Conservation (phyloP, 2,888 invertebrate species). For the Chrysina gloriosa region DNA sequence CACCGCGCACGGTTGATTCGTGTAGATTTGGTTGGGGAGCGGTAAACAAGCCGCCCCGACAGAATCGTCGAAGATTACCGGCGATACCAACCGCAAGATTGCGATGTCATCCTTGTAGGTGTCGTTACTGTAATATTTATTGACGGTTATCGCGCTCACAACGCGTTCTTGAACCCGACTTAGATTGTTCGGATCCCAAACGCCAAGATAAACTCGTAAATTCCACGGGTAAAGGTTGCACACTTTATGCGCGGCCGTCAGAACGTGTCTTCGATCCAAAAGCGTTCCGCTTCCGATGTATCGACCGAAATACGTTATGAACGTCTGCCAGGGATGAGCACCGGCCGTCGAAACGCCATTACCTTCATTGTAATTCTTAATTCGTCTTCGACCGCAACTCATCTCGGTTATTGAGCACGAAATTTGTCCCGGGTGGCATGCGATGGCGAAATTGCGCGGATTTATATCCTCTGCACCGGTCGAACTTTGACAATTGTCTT, state of each 20-base stretch:
- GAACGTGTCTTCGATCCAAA: neutral
- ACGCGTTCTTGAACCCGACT: neutral
- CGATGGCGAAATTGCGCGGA: neutral
- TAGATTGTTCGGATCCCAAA: neutral
- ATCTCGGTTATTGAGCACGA: neutral
- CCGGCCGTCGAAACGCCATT: too few species aligned
- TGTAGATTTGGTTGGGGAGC: too few species aligned
- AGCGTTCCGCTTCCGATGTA: neutral
- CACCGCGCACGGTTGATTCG: conserved; percentile 68
- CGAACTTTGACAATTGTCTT: neutral
- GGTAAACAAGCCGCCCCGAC: too few species aligned
- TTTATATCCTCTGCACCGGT: neutral
- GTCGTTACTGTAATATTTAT: too few species aligned
- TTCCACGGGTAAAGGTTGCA: neutral
- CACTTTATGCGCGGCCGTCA: conserved; percentile 2
- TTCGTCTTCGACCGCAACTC: neutral
- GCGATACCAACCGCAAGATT: too few species aligned
- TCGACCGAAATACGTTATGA: neutral
- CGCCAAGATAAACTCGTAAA: neutral
- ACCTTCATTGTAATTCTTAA: neutral
- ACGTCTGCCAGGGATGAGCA: conserved; percentile 10
- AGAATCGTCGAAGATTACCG: too few species aligned
- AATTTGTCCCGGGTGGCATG: neutral
- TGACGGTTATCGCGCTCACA: too few species aligned
- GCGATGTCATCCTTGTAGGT: too few species aligned